Percentiles rank a stretch among this genome's conserved stretches.
Evolutionary conservation across 1,140 invertebrate species (phyloP).

Genomic region (Drosophila rufa): DNA sequence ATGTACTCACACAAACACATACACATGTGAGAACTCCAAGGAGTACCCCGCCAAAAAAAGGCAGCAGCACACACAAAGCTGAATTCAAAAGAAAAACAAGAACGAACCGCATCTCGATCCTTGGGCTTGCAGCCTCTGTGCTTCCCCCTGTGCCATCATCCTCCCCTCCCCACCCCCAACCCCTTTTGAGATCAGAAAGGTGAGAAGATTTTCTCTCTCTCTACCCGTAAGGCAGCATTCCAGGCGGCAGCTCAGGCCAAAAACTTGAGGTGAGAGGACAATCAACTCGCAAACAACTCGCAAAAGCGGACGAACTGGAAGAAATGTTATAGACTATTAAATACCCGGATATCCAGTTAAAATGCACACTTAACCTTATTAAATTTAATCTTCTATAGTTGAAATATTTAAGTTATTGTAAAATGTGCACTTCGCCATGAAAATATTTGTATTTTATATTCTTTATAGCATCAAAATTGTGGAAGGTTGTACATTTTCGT

Average conservation of each 20-base stretch:
- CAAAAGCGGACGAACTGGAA: conserved; percentile 22
- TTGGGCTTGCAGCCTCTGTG: conserved; percentile 32
- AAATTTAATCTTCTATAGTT: too few species aligned
- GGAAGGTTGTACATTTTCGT: too few species aligned
- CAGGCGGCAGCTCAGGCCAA: conserved; percentile 58
- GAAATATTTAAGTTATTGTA: too few species aligned
- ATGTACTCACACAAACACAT: conserved; percentile 32
- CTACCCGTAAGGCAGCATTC: conserved; percentile 78
- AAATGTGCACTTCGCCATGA: too few species aligned
- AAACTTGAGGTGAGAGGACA: conserved; percentile 80
- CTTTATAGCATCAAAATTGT: too few species aligned
- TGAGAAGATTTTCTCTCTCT: conserved; percentile 76
- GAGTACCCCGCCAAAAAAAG: conserved; percentile 40
- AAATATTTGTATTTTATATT: too few species aligned
- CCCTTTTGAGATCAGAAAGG: conserved; percentile 37
- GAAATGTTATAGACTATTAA: background rate
- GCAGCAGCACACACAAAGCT: conserved; percentile 52
- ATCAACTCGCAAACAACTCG: conserved; percentile 67
- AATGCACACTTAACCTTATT: too few species aligned
- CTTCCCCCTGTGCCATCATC: conserved; percentile 2
- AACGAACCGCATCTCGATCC: conserved; percentile 58
- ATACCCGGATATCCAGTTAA: background rate
- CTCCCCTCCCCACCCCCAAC: background rate
- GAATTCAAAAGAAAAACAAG: conserved; percentile 76
- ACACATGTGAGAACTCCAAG: conserved; percentile 34